Conservation (phyloP, 2,888 invertebrate genomes). For the Aleiodes testaceus region DNA sequence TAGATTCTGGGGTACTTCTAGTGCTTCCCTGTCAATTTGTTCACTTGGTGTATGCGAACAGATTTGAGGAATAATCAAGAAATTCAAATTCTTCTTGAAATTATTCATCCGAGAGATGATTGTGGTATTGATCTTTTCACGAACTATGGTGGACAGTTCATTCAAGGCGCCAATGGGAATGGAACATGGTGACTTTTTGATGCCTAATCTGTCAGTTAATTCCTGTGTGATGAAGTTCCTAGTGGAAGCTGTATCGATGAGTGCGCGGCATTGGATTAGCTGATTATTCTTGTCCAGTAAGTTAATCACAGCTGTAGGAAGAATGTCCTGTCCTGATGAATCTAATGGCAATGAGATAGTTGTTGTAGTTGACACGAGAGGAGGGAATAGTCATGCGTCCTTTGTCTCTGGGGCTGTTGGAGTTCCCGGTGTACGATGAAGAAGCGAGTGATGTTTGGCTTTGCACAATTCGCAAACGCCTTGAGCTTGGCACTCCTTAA, state of each 20-base stretch:
- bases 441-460: constrained; percentile 5
- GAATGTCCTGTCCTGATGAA: too few relatives aligned
- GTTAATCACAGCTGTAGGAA: too few relatives aligned
- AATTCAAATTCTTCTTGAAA: constrained; percentile 39
- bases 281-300: too few relatives aligned
- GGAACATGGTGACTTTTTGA: too few relatives aligned
- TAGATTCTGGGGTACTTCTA: constrained; percentile 18
- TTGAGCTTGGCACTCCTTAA: neutral
- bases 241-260: too few relatives aligned
- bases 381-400: too few relatives aligned
- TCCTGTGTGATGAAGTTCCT: too few relatives aligned
- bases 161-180: constrained; percentile 10
- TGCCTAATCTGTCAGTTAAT: too few relatives aligned
- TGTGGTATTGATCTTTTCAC: constrained; percentile 11
- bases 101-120: constrained; percentile 39
- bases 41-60: constrained; percentile 32
- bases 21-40: constrained; percentile 2
- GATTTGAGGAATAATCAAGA: constrained; percentile 44
- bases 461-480: constrained; percentile 8
- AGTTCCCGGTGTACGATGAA: neutral
- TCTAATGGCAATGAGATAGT: too few relatives aligned
- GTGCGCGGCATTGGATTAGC: too few relatives aligned
- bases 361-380: too few relatives aligned
- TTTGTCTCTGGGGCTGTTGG: neutral
- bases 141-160: constrained; percentile 31